Evolutionary conservation across 1,140 invertebrate species (phyloP), one percentile per base, ranked within the genome.

Genomic region (Trichomalopsis sarcophagae): DNA sequence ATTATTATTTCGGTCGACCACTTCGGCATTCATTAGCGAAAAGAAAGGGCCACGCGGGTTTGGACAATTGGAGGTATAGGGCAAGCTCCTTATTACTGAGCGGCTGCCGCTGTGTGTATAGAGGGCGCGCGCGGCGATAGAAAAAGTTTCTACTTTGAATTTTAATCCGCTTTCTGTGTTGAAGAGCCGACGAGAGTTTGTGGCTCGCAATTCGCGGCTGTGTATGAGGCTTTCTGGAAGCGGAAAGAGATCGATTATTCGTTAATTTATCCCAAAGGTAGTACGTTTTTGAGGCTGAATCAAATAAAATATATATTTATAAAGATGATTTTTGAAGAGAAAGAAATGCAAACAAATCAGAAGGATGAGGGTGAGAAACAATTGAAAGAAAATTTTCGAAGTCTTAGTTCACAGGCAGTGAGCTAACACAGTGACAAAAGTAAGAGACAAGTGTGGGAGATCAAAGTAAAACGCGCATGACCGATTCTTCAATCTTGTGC

Each of bases 1-100:
- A 78, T 78, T 55, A 30, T 76, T 76, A 76, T 76, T 76, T 76
- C 44, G 36, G 75, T 44, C 75, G 36, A 76, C 44, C 27, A 27
- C 23, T n/a, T 23, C 6, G 36, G 73, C 6, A n/a, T 75, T 75
- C 73, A 75, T 75, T 75, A 75, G 21, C 36, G 17, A 44, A 23
- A 44, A 75, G 30, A 44, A 44, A 23, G 21, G 6, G 17, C 66
- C 68, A 27, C 27, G 27, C 27, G 68, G 55, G 6, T 14, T 62
- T 6, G 17, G 21, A 5, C 21, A 62, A n/a, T 21, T 62, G 14
- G 17, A 62, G 55, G 17, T 62, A 36, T 36, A 5, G 55, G 55
- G 55, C 17, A 21, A 1, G 21, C 74, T 40, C 10, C 74, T 76
- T 40, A 76, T 30, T 76, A 50, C 74, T 40, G 44, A 21, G 40